Evolutionary conservation across 2,888 invertebrate genomes (phyloP).

Genomic region (Minunthozetes semirufus): DNA sequence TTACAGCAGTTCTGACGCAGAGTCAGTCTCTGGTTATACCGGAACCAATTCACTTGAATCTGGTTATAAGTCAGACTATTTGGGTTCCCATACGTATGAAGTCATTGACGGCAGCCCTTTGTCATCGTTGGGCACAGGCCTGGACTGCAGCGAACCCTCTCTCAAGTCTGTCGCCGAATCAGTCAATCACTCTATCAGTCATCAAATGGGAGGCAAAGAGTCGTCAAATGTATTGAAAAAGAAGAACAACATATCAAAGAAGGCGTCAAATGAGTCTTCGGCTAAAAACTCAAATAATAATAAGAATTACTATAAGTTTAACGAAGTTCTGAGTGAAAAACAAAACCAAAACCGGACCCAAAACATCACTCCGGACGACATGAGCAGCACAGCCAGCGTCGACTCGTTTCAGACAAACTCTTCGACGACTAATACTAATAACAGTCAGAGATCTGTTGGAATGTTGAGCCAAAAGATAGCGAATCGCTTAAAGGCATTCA

Average conservation of each 20-base stretch:
- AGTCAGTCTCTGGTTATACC: conserved; percentile 46
- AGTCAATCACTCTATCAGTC: not conserved
- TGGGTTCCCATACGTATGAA: conserved; percentile 43
- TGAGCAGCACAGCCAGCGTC: not conserved
- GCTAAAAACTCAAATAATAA: not conserved
- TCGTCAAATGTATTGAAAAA: not conserved
- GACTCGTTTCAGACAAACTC: not conserved
- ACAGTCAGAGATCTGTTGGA: conserved; percentile 3
- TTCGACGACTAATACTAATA: not conserved
- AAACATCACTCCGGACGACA: not conserved
- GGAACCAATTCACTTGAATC: conserved; percentile 48
- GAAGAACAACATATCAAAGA: not conserved
- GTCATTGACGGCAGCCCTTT: conserved; percentile 13
- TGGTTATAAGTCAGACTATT: conserved; percentile 48
- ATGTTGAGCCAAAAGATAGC: conserved; percentile 18
- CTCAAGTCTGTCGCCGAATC: not conserved
- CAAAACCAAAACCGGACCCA: not conserved
- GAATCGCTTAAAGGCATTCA: conserved; percentile 25
- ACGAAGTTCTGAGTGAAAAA: not conserved
- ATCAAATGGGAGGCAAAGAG: conserved; percentile 17
- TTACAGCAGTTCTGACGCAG: conserved; percentile 44
- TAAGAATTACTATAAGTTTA: too few species aligned
- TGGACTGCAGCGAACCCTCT: not conserved
- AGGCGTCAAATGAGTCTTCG: not conserved
- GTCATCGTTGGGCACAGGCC: not conserved